Evolutionary conservation across 1,140 invertebrate species (phyloP), one percentile per base, ranked within the genome.

Genomic region (Melipona quadrifasciata): DNA sequence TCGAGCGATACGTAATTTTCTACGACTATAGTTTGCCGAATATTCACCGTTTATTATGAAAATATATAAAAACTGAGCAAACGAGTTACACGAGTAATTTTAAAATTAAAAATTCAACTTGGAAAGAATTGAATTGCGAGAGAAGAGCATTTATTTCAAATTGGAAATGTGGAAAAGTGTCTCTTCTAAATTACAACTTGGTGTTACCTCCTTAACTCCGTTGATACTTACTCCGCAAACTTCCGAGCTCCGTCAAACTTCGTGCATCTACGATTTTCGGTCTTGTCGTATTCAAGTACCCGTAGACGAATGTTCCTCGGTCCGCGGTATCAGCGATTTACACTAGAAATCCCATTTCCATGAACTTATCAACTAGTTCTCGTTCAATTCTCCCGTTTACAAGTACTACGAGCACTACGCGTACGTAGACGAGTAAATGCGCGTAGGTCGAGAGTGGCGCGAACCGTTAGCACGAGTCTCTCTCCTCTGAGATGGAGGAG

Each of bases 331-430:
- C 57, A 34, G 19, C 24, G 47, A 5, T 39, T 65, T n/a, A 11
- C 53, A n/a, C 21, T 11, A 57, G 34, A 68, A 78, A 61, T 58
- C 53, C 61, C 21, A 10, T 64, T 67, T 78, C n/a, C 75, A 31
- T 39, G 14, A 14, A 55, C 47, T 76, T 82, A 78, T 70, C 82
- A 55, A 58, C 31, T 27, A n/a, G 24, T 47, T 58, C 19, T 64
- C 11, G 12, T 70, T 83, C 64, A 58, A 74, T 75, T 75, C 21
- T 16, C 55, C 6, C 47, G 21, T 58, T 61, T 12, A 34, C 34
- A 47, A 65, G 73, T 21, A n/a, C 3, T n/a, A 19, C 17, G 47
- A 17, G 57, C 51, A 19, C 27, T 51, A n/a, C 27, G 11, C 27
- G 16, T 27, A 19, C 14, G 53, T 19, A 8, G 34, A 39, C 47